phyloP scores from a whole-genome alignment of 1,140 invertebrate species.

The Schlechtendalia chinensis region DNA sequence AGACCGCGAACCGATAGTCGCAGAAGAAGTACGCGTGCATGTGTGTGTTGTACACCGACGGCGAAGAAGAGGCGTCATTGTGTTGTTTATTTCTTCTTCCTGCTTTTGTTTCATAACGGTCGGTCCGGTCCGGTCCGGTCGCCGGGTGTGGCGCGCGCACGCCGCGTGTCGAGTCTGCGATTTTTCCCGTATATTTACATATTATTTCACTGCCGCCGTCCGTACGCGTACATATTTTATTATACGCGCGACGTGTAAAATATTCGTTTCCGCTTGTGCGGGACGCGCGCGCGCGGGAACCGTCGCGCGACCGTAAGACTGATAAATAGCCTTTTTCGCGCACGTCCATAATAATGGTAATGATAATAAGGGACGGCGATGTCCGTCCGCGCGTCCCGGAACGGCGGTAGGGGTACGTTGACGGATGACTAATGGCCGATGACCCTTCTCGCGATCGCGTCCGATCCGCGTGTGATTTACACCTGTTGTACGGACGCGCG shows the following conservation, averaged over 20 bases:
- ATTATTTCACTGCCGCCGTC: too few species aligned
- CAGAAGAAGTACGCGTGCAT: too few species aligned
- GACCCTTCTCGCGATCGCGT: not conserved
- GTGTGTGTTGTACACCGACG: not conserved
- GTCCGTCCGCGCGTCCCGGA: not conserved
- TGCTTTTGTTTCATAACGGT: conserved; percentile 48
- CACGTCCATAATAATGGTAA: too few species aligned
- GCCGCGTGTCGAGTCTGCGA: not conserved
- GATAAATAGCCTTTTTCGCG: conserved; percentile 10
- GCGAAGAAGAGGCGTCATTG: not conserved
- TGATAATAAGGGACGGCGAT: not conserved
- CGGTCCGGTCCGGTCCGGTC: not conserved
- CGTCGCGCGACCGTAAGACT: too few species aligned
- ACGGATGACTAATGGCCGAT: conserved; percentile 12
- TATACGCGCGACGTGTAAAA: not conserved
- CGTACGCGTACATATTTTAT: not conserved
- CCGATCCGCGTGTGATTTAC: conserved; percentile 8
- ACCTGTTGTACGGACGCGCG: not conserved
- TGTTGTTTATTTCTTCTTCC: conserved; percentile 22
- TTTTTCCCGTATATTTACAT: too few species aligned
- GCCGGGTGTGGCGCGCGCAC: not conserved
- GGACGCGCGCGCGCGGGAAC: too few species aligned
- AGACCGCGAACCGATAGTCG: not conserved
- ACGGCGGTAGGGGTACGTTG: too few species aligned
- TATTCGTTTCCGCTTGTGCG: too few species aligned